Conservation (phyloP, 1,140 invertebrate species). For the Cotesia vestalis region DNA sequence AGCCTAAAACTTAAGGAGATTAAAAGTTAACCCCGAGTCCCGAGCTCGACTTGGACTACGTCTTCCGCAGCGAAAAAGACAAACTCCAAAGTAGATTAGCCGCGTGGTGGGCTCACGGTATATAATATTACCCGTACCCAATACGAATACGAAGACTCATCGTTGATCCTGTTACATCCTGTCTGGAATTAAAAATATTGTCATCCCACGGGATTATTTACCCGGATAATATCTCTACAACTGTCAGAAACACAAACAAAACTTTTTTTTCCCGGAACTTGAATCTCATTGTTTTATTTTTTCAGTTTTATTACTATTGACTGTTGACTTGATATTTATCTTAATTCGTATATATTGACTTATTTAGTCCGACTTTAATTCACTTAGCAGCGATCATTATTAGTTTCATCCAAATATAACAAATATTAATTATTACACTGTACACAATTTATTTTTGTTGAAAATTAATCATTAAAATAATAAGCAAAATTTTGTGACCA, state of each 20-base stretch:
- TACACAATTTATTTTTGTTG: too few species aligned
- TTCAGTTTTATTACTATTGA: too few species aligned
- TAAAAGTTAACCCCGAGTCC: constrained; percentile 56
- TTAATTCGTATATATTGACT: too few species aligned
- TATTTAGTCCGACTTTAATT: too few species aligned
- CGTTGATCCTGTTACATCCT: constrained; percentile 62
- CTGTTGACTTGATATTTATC: too few species aligned
- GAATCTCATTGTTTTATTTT: background rate
- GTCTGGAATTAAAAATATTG: constrained; percentile 63
- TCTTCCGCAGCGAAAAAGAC: constrained; percentile 23
- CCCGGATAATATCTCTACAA: constrained; percentile 52
- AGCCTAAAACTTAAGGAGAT: constrained; percentile 59
- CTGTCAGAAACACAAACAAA: constrained; percentile 56
- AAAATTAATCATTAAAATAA: too few species aligned
- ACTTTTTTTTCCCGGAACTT: constrained; percentile 38
- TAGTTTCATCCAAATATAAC: too few species aligned
- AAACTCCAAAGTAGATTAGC: constrained; percentile 58
- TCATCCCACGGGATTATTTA: constrained; percentile 56
- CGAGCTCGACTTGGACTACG: constrained; percentile 13
- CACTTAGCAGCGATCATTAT: too few species aligned
- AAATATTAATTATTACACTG: too few species aligned
- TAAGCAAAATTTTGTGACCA: too few species aligned
- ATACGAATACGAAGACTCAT: constrained; percentile 28
- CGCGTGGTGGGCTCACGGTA: constrained; percentile 38
- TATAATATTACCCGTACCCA: constrained; percentile 57